Evolutionary conservation across 1,140 invertebrate species (phyloP).

Genomic region (Asbolus verrucosus): DNA sequence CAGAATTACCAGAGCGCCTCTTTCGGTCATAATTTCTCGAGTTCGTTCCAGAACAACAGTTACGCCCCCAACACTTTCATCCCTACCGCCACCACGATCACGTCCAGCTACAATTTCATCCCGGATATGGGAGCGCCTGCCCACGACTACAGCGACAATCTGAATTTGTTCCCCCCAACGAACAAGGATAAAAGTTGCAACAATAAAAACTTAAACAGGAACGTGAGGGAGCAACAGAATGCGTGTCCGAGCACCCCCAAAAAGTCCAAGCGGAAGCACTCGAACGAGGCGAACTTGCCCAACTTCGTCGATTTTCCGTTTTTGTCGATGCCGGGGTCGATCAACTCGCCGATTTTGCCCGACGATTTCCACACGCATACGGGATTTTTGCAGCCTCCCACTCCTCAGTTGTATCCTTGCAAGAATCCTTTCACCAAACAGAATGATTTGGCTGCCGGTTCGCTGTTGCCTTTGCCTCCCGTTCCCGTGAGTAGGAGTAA

Average conservation of each 20-base stretch:
- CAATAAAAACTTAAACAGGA: slow-evolving; percentile 30
- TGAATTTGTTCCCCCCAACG: slow-evolving; percentile 47
- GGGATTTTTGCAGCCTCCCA: slow-evolving; percentile 60
- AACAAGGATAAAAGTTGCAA: slow-evolving; percentile 34
- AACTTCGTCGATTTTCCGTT: slow-evolving; percentile 63
- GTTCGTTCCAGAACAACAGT: slow-evolving; percentile 55
- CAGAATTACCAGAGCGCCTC: slow-evolving; percentile 55
- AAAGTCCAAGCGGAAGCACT: slow-evolving; percentile 49
- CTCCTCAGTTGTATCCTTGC: slow-evolving; percentile 59
- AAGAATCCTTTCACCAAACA: slow-evolving; percentile 61
- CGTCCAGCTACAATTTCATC: slow-evolving; percentile 60
- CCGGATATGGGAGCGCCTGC: slow-evolving; percentile 47
- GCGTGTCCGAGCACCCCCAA: slow-evolving; percentile 21
- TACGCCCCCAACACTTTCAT: slow-evolving; percentile 57
- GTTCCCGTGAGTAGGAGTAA: slow-evolving; percentile 43
- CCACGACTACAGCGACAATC: slow-evolving; percentile 52
- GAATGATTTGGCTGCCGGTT: slow-evolving; percentile 47
- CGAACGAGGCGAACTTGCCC: slow-evolving; percentile 50
- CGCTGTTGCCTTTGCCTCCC: slow-evolving; percentile 55
- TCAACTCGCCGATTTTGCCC: slow-evolving; percentile 64
- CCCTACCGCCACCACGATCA: slow-evolving; percentile 53
- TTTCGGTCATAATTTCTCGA: slow-evolving; percentile 55
- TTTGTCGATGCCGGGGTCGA: slow-evolving; percentile 60
- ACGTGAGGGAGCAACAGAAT: slow-evolving; percentile 27
- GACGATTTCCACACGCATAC: slow-evolving; percentile 63